Percentiles rank a stretch among this genome's conserved stretches.
phyloP scores from a whole-genome alignment of 2,797 vertebrate genomes.

The Tenualosa thibaudeaui region DNA sequence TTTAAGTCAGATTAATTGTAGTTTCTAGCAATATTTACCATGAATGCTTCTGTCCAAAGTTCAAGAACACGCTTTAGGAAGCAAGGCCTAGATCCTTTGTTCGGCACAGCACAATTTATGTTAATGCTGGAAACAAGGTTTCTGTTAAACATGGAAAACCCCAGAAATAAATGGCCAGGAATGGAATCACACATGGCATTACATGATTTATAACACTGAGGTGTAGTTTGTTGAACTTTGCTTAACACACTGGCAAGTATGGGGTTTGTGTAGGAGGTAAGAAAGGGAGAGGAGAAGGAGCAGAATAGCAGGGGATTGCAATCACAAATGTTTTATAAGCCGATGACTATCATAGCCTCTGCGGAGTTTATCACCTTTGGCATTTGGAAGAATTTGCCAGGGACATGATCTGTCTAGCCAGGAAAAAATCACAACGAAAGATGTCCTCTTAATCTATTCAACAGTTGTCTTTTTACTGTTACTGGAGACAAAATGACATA shows the following conservation, averaged over 20 bases:
- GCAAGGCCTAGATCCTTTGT: too few relatives aligned
- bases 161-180: neutral
- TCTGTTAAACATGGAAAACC: neutral
- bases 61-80: too few relatives aligned
- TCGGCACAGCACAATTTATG: neutral
- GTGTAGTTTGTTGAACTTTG: neutral
- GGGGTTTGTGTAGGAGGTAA: neutral
- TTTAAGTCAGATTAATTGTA: too few relatives aligned
- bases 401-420: constrained; percentile 11
- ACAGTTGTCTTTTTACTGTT: neutral
- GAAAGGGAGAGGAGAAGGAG: neutral
- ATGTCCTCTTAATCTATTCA: neutral
- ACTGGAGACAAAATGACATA: constrained; percentile 1
- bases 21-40: too few relatives aligned
- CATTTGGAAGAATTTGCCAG: neutral
- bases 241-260: neutral
- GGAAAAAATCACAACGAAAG: neutral
- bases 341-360: neutral
- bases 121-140: neutral
- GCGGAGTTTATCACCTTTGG: neutral
- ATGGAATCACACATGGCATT: neutral
- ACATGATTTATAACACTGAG: neutral
- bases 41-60: too few relatives aligned
- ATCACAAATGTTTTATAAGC: constrained; percentile 8
- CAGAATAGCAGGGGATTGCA: neutral